Base-by-base conservation (phyloP, 2,113 vertebrate species). In the Acrocephalus kingi region DNA sequence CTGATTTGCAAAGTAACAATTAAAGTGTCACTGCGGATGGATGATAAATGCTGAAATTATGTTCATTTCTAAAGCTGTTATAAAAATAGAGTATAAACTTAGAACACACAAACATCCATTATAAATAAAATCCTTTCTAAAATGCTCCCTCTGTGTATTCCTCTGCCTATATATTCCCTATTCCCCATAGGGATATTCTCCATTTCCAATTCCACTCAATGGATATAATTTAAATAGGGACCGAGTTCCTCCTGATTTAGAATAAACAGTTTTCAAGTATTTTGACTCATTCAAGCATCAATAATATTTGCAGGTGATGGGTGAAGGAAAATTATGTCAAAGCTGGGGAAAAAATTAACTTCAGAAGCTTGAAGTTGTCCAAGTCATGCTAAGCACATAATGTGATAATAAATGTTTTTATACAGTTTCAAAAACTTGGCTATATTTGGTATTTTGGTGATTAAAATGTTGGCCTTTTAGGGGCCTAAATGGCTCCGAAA, bases 301-400 rank as follows among this genome's bases (percentile, higher is more conserved):
- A 12, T 51, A 92, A 69, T 9, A 63, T 41, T 63, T 77, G 9
- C 55, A 93, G 68, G 59, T 67, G 43, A 90, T 35, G 28, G 24
- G 4, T 31, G 28, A 80, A 51, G 30, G 27, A 55, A 86, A 96
- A 69, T 62, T 30, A 69, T 58, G 46, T 63, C 43, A 69, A 85
- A 83, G 7, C 6, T 41, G 27, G n/a, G 13, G 30, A 13, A 72
- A 54, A 77, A 71, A 84, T 30, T 35, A 37, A 16, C 48, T 92
- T 77, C 67, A 88, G 74, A 92, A 90, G 43, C 15, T 31, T 80
- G 41, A 88, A 88, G 63, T 52, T 95, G n/a, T 88, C 90, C 72
- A 80, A 74, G 30, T 62, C 46, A 67, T 51, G 30, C 18, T 83
- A 93, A 90, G 51, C 19, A 63, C 17, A 66, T 76, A 71, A 90